Base-by-base conservation (phyloP, 2,888 invertebrate genomes). In the Acleris laterana region DNA sequence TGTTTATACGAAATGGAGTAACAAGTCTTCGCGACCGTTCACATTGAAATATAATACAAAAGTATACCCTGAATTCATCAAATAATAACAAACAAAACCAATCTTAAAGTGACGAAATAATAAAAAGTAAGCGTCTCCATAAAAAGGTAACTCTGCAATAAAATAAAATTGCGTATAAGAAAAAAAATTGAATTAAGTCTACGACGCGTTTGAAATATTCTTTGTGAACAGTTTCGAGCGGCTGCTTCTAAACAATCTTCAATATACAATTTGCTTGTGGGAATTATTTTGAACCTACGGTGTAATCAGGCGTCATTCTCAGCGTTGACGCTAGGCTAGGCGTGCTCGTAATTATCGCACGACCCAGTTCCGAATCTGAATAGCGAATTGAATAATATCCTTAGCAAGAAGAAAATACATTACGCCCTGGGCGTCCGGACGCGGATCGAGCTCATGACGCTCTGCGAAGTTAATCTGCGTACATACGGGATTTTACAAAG, bases 111-210 rank as follows among this genome's bases (percentile, higher is more conserved):
- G 64, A 70, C 70, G 64, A 73, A 77, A 77, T 75, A 76, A 77
- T 75, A 78, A 78, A 78, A 77, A 72, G 68, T 69, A 74, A 72
- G 71, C 67, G 69, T 74, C 70, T 68, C 52, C 63, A 70, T 76
- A 76, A 77, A 76, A 78, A 79, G 75, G 72, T 77, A 74, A 74
- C 74, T 69, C 63, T 69, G 71, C 72, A 75, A 78, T 79, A 75
- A 79, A 77, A 82, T 78, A 75, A 75, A 75, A 78, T 74, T 73
- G 70, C 72, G 72, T 63, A 71, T 66, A 63, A 71, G 63, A 64
- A 71, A 74, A 32, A 46, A 74, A 74, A 80, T 76, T 72, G 75
- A 81, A 80, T 80, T 79, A 77, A 79, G 77, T 79, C 73, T 74
- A 72, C 70, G 73, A 72, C 70, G 72, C 74, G 73, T 63, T 71